Percentiles rank a stretch among this genome's conserved stretches.
Conservation (phyloP, 2,797 vertebrate genomes). For the Rhinatrema bivittatum region DNA sequence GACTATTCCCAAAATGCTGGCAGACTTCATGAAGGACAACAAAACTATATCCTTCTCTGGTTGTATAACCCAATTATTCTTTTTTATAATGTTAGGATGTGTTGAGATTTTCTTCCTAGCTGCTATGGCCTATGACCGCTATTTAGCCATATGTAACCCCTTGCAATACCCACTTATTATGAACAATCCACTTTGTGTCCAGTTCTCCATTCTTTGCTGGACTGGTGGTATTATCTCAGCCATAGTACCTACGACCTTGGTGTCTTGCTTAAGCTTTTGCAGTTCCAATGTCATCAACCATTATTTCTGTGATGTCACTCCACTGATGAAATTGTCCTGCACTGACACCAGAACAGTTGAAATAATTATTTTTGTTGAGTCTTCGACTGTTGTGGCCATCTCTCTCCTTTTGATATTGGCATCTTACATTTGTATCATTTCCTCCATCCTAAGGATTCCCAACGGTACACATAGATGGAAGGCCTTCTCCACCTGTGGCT, state of each 20-base stretch:
- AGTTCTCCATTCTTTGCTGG: neutral
- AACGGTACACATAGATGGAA: neutral
- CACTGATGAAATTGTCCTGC: no score
- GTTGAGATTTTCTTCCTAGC: slow-evolving; percentile 1
- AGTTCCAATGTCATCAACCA: slow-evolving; percentile 5
- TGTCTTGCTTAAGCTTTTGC: slow-evolving; percentile 8
- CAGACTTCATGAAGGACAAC: neutral
- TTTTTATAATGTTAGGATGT: neutral
- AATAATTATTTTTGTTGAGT: neutral
- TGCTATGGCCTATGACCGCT: slow-evolving; percentile 1
- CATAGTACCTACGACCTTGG: neutral
- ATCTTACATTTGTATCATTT: slow-evolving; percentile 3
- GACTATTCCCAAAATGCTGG: slow-evolving; percentile 1
- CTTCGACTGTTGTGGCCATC: slow-evolving; percentile 9
- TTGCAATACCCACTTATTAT: neutral
- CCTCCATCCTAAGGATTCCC: neutral
- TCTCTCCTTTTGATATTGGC: neutral
- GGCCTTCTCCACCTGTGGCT: slow-evolving; percentile 7
- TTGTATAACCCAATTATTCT: neutral
- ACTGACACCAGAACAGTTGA: neutral
- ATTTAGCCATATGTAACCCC: neutral
- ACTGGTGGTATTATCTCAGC: neutral
- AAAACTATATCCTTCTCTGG: neutral
- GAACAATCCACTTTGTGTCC: neutral
- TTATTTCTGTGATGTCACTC: slow-evolving; percentile 18